Evolutionary conservation across 2,797 vertebrate species (phyloP).

Genomic region (Platalea minor): DNA sequence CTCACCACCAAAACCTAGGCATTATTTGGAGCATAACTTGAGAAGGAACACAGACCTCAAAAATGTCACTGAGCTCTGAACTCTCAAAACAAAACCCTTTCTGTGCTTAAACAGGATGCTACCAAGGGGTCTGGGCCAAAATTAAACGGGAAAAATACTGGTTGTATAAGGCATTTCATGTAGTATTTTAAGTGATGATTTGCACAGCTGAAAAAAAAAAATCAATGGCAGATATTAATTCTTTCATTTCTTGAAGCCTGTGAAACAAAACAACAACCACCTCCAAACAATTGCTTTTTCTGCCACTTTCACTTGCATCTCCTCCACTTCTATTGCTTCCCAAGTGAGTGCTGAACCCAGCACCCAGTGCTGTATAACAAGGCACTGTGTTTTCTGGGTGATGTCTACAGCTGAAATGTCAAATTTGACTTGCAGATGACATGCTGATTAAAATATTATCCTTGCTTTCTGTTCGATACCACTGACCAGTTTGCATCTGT

Average conservation of each 20-base stretch:
- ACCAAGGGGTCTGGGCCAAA: background rate
- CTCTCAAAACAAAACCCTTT: background rate
- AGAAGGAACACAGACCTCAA: constrained; percentile 22
- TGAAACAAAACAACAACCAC: background rate
- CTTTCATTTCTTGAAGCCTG: background rate
- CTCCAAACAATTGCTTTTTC: background rate
- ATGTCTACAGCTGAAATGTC: background rate
- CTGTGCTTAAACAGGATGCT: background rate
- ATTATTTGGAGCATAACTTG: background rate
- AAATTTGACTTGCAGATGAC: background rate
- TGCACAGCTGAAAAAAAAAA: background rate
- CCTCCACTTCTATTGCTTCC: background rate
- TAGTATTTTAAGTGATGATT: background rate
- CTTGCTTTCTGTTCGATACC: background rate
- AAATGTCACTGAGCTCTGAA: constrained; percentile 3
- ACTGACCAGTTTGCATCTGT: background rate
- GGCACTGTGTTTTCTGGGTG: background rate
- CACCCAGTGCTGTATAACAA: background rate
- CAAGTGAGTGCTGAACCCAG: background rate
- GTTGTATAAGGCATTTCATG: background rate
- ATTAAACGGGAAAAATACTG: background rate
- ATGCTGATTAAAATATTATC: background rate
- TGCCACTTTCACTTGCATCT: background rate
- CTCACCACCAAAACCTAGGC: background rate
- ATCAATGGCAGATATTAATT: background rate